phyloP scores from a whole-genome alignment of 2,113 vertebrate genomes.

The Macroglossus sobrinus region DNA sequence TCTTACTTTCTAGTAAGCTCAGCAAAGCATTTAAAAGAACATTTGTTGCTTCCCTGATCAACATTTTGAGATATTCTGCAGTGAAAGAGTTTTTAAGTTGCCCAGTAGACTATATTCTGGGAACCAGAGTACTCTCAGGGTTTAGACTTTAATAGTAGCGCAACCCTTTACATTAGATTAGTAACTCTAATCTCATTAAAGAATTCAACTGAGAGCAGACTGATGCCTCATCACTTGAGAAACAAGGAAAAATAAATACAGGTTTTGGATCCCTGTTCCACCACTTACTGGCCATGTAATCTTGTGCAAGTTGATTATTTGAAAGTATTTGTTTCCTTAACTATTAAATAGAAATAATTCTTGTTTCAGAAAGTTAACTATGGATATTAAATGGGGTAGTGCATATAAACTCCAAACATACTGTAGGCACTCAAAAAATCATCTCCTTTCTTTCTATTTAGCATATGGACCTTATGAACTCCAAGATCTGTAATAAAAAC shows the following conservation, averaged over 20 bases:
- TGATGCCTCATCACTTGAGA: not conserved
- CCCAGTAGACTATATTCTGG: not conserved
- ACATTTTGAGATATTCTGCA: not conserved
- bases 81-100: slow-evolving; percentile 1
- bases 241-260: not conserved
- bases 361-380: slow-evolving; percentile 25
- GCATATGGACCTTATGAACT: not conserved
- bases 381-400: slow-evolving; percentile 6
- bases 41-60: not conserved
- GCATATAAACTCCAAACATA: not conserved
- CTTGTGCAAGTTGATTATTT: slow-evolving; percentile 28
- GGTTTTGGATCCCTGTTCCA: not conserved
- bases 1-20: not conserved
- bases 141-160: slow-evolving; percentile 30
- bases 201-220: not conserved
- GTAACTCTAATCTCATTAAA: not conserved
- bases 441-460: slow-evolving; percentile 1
- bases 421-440: not conserved
- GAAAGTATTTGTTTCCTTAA: slow-evolving; percentile 30
- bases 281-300: not conserved
- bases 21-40: not conserved
- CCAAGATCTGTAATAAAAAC: not conserved
- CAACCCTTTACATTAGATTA: not conserved
- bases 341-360: slow-evolving; percentile 32
- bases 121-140: not conserved